Percentiles rank a stretch among this genome's conserved stretches.
Conservation (phyloP, 2,888 invertebrate genomes). For the Chirona hameri region DNA sequence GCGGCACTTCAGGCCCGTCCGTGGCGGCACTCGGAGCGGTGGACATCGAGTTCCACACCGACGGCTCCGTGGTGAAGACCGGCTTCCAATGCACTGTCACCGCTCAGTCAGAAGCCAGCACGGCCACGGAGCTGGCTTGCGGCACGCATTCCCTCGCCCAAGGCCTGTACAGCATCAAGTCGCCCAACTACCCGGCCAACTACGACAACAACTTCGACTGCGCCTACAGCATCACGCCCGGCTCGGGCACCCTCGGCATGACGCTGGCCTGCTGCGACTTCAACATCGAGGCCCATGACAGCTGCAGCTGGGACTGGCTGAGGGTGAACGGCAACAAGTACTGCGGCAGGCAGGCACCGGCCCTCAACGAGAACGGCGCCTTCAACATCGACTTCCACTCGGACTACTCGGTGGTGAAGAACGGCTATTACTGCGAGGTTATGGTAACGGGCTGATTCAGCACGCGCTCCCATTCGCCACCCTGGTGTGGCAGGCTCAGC, state of each 20-base stretch:
- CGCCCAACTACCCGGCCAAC: not conserved
- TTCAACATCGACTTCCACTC: not conserved
- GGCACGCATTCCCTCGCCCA: not conserved
- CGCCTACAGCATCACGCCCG: not conserved
- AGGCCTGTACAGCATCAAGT: slow-evolving; percentile 6
- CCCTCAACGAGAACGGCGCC: too few species aligned
- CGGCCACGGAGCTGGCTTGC: not conserved
- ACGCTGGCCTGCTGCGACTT: not conserved
- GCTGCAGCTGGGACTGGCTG: not conserved
- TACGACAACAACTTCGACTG: not conserved
- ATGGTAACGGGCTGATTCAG: not conserved
- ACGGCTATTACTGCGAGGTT: not conserved
- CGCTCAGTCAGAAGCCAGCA: not conserved
- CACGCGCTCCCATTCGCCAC: too few species aligned
- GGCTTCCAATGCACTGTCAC: slow-evolving; percentile 8
- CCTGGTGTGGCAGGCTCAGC: too few species aligned
- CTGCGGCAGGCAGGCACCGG: not conserved
- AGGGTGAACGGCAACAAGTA: not conserved
- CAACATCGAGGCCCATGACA: not conserved
- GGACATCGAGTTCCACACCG: not conserved
- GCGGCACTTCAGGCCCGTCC: not conserved
- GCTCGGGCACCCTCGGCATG: not conserved
- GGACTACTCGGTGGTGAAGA: not conserved
- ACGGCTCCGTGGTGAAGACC: not conserved
- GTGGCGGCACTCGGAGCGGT: too few species aligned